These are phyloP conservation scores for Sitophilus oryzae DNA, from an alignment of 1,140 invertebrate genomes.

Conservation along the genomic window DNA sequence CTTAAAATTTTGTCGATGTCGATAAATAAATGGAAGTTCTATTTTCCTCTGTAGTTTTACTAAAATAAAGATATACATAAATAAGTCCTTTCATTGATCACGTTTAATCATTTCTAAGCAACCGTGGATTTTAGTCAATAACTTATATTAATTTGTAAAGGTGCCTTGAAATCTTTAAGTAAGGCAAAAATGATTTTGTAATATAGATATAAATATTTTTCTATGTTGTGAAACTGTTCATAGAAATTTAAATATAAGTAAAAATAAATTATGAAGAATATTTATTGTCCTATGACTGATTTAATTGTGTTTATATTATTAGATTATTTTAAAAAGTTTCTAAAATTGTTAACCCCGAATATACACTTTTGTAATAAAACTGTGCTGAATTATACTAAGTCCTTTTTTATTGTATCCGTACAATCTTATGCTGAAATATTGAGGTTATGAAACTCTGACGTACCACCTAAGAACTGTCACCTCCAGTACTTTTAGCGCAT, in stretches of 20 bases:
- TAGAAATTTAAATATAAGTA: constrained; percentile 35
- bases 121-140: constrained; percentile 35
- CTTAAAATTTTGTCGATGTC: no score
- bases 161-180: constrained; percentile 43
- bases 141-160: constrained; percentile 38
- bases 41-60: no score
- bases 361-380: constrained; percentile 37
- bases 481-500: no score
- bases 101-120: constrained; percentile 24
- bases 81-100: constrained; percentile 15
- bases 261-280: constrained; percentile 36
- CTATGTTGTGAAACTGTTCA: constrained; percentile 47
- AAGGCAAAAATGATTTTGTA: constrained; percentile 45
- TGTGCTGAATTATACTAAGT: constrained; percentile 11
- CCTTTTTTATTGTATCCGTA: neutral
- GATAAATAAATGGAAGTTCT: no score
- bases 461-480: no score
- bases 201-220: constrained; percentile 47
- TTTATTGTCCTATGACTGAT: constrained; percentile 37
- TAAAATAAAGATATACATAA: no score
- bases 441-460: no score
- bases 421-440: no score
- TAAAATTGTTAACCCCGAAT: constrained; percentile 35
- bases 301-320: constrained; percentile 33
- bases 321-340: constrained; percentile 34